phyloP scores from a whole-genome alignment of 1,140 invertebrate species.

The Drusus annulatus region DNA sequence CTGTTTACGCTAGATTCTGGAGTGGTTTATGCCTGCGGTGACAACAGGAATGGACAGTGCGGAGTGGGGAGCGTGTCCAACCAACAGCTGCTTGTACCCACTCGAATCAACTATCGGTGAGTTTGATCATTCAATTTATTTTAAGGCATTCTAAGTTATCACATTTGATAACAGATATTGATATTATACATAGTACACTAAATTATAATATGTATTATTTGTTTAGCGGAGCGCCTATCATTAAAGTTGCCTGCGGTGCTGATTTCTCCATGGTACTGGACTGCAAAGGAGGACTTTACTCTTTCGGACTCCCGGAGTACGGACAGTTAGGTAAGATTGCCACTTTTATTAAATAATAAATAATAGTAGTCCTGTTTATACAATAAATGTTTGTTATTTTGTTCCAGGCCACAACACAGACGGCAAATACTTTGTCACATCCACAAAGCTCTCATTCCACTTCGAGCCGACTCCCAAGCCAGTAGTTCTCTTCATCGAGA shows the following conservation, averaged over 20 bases:
- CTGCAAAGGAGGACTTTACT: slow-evolving; percentile 89
- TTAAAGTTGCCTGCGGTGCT: slow-evolving; percentile 90
- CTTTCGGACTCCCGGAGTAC: slow-evolving; percentile 94
- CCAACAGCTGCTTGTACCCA: slow-evolving; percentile 78
- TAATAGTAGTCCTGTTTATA: neutral
- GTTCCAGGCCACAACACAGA: slow-evolving; percentile 90
- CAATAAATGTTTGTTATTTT: slow-evolving; percentile 5
- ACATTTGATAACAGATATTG: too few species aligned
- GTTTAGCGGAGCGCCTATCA: slow-evolving; percentile 82
- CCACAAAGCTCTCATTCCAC: slow-evolving; percentile 89
- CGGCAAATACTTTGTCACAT: slow-evolving; percentile 93
- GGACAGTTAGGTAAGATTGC: slow-evolving; percentile 86
- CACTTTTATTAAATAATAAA: neutral
- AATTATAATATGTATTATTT: slow-evolving; percentile 28
- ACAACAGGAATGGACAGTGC: slow-evolving; percentile 93
- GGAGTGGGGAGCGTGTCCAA: slow-evolving; percentile 85
- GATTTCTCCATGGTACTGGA: slow-evolving; percentile 94
- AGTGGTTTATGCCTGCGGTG: slow-evolving; percentile 88
- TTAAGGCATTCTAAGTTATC: too few species aligned
- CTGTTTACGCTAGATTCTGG: slow-evolving; percentile 77
- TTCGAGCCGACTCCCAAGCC: slow-evolving; percentile 89
- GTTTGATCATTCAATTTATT: slow-evolving; percentile 1
- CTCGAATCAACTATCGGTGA: slow-evolving; percentile 79
- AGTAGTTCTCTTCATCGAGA: slow-evolving; percentile 90
- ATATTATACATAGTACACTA: too few species aligned